These are phyloP conservation scores for Iselma pallidipennis DNA, from an alignment of 2,888 invertebrate species.

Conservation along the genomic window DNA sequence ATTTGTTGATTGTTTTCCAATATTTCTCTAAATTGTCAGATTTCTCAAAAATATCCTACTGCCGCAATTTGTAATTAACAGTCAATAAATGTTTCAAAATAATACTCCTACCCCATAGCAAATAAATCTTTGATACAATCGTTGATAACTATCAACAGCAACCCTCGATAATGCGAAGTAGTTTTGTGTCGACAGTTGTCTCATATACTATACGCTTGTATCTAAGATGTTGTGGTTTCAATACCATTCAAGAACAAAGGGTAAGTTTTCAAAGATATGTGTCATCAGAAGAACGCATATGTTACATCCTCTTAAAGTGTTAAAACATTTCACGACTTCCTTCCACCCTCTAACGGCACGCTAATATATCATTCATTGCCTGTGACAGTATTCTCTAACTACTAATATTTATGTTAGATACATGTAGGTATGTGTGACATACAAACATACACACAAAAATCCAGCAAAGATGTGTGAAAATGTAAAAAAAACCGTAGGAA, in stretches of 20 bases:
- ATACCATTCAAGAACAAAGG: conserved; percentile 15
- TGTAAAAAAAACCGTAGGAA: not conserved
- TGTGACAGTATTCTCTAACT: conserved; percentile 16
- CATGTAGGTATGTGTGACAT: not conserved
- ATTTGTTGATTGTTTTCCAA: conserved; percentile 8
- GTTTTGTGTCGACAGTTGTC: conserved; percentile 1
- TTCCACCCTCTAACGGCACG: conserved; percentile 18
- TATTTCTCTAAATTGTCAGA: no score
- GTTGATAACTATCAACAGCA: conserved; percentile 8
- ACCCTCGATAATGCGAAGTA: not conserved
- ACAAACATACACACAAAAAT: not conserved
- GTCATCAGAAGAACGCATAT: conserved; percentile 32
- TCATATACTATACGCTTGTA: not conserved
- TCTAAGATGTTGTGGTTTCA: conserved; percentile 12
- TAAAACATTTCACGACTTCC: conserved; percentile 33
- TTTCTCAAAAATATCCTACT: no score
- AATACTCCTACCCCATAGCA: not conserved
- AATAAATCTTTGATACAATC: conserved; percentile 5
- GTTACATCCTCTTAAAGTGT: conserved; percentile 33
- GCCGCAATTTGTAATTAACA: not conserved
- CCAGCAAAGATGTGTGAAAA: not conserved
- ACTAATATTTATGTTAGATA: conserved; percentile 13
- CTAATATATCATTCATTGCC: conserved; percentile 36
- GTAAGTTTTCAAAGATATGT: conserved; percentile 14
- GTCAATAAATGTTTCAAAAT: conserved; percentile 9